These are phyloP conservation scores for Chrysolina americana DNA, from an alignment of 2,888 invertebrate genomes.

Conservation along the genomic window DNA sequence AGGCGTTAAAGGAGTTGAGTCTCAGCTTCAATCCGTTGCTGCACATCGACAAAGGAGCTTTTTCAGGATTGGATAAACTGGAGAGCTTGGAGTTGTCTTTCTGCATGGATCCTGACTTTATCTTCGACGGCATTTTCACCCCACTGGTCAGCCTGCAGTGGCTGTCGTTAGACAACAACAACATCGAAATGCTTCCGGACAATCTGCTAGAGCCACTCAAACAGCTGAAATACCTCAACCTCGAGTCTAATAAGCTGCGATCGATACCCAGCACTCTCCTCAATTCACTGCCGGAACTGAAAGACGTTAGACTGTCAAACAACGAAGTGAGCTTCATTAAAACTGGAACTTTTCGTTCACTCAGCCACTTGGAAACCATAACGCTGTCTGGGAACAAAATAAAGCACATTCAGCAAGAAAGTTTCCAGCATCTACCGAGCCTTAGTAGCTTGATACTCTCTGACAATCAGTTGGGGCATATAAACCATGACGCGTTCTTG, in stretches of 20 bases:
- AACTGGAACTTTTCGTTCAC: conserved; percentile 79
- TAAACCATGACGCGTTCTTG: conserved; percentile 82
- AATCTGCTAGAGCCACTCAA: conserved; percentile 80
- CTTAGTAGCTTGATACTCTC: conserved; percentile 87
- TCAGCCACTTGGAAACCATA: conserved; percentile 82
- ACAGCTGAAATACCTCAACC: conserved; percentile 84
- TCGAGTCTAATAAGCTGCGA: conserved; percentile 88
- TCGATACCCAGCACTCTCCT: conserved; percentile 80
- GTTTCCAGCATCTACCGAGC: conserved; percentile 84
- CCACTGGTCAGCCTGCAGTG: conserved; percentile 83
- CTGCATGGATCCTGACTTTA: conserved; percentile 71
- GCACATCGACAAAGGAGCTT: conserved; percentile 85
- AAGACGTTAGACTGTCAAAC: conserved; percentile 86
- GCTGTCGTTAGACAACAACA: conserved; percentile 91
- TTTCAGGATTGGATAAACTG: conserved; percentile 82
- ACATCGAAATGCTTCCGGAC: conserved; percentile 81
- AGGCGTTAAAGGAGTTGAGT: conserved; percentile 88
- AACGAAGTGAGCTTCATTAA: conserved; percentile 82
- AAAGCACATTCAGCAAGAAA: conserved; percentile 77
- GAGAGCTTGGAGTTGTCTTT: conserved; percentile 86
- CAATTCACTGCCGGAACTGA: conserved; percentile 76
- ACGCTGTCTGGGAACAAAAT: conserved; percentile 87
- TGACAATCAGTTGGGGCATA: conserved; percentile 82
- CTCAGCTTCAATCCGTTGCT: conserved; percentile 92
- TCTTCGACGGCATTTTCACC: conserved; percentile 80